Evolutionary conservation across 2,888 invertebrate species (phyloP).

Genomic region (Epistrophe grossulariae): DNA sequence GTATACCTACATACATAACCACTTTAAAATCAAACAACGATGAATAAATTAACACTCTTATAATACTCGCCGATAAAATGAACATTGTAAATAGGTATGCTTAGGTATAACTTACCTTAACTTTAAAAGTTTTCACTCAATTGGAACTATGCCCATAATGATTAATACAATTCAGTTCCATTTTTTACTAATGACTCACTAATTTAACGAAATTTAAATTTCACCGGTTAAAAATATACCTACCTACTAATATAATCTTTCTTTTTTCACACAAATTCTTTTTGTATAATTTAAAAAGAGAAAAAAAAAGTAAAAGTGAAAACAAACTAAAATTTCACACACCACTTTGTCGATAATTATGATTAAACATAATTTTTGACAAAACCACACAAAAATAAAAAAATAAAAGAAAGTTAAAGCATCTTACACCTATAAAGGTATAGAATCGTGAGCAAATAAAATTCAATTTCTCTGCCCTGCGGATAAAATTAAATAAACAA

Average conservation of each 20-base stretch:
- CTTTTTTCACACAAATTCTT: neutral
- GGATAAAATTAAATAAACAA: constrained; percentile 26
- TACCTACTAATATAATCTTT: no score
- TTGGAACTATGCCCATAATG: constrained; percentile 15
- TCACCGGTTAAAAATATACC: constrained; percentile 25
- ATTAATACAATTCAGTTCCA: neutral
- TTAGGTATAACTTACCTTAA: neutral
- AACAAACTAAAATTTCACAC: constrained; percentile 33
- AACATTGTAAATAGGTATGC: neutral
- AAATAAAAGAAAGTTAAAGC: constrained; percentile 54
- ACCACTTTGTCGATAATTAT: constrained; percentile 67
- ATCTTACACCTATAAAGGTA: neutral
- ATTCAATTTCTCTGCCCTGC: constrained; percentile 35
- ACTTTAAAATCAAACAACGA: neutral
- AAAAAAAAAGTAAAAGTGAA: constrained; percentile 55
- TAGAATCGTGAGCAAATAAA: neutral
- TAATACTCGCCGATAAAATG: neutral
- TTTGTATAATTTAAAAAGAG: constrained; percentile 4
- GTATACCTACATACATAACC: no score
- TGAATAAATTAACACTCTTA: neutral
- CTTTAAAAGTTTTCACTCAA: neutral
- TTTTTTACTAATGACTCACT: constrained; percentile 57
- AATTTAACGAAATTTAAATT: constrained; percentile 48
- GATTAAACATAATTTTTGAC: constrained; percentile 41
- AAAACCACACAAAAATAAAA: constrained; percentile 49